A percentile compares a stretch with the other conserved stretches of the same genome.
Conservation (phyloP, 2,797 vertebrate species). For the Ataeniobius toweri region DNA sequence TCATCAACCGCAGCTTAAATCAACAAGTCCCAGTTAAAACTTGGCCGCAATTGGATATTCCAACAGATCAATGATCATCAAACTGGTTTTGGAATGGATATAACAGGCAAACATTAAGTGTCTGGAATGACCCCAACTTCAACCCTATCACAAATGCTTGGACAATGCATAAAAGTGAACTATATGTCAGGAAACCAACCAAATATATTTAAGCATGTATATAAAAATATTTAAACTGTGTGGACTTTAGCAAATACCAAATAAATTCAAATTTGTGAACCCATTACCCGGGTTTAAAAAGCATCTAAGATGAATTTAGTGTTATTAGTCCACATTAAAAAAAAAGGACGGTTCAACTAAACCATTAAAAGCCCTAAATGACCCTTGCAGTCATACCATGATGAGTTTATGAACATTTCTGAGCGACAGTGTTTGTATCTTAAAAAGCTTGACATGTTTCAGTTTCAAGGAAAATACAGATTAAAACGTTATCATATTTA, state of each 20-base stretch:
- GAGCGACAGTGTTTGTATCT: background rate
- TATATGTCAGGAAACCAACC: background rate
- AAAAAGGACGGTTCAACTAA: background rate
- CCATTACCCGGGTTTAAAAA: background rate
- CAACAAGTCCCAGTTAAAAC: too few relatives aligned
- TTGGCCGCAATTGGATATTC: too few relatives aligned
- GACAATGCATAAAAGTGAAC: background rate
- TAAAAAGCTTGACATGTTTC: constrained; percentile 61
- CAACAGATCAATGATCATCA: background rate
- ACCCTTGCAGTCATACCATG: background rate
- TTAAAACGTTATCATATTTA: constrained; percentile 45
- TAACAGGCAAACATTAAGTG: background rate
- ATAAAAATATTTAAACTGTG: background rate
- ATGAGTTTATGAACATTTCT: background rate
- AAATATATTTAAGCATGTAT: background rate
- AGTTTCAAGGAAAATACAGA: constrained; percentile 62
- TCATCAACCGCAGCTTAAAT: background rate
- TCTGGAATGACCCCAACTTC: background rate
- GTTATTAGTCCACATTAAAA: background rate
- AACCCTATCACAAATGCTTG: background rate
- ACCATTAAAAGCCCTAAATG: background rate
- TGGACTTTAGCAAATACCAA: background rate
- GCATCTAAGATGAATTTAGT: background rate
- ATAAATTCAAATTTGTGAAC: background rate
- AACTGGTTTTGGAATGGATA: background rate